Percentiles rank a stretch among this genome's conserved stretches.
Conservation (phyloP, 2,888 invertebrate species). For the Agrotis ipsilon region DNA sequence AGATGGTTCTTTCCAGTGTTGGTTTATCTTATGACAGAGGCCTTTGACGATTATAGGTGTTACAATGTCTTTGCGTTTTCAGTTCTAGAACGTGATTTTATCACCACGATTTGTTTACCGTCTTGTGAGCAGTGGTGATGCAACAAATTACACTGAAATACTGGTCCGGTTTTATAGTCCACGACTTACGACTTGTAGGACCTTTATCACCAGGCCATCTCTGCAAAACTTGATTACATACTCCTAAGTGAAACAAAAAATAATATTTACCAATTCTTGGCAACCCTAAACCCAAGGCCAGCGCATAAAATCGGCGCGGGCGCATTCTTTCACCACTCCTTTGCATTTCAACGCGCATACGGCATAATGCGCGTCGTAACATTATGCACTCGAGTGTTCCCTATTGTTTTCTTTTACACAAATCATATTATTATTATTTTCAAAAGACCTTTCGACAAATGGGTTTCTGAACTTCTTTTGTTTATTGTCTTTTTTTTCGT, state of each 20-base stretch:
- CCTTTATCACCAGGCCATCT: too few relatives aligned
- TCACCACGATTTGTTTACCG: too few relatives aligned
- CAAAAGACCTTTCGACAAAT: slow-evolving; percentile 49
- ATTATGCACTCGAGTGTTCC: slow-evolving; percentile 69
- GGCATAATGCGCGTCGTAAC: slow-evolving; percentile 61
- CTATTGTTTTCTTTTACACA: slow-evolving; percentile 67
- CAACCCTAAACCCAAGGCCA: slow-evolving; percentile 65
- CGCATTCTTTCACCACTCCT: slow-evolving; percentile 62
- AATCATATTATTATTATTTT: slow-evolving; percentile 43
- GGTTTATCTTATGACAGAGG: too few relatives aligned
- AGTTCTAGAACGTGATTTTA: too few relatives aligned
- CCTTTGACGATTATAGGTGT: too few relatives aligned
- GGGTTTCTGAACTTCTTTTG: slow-evolving; percentile 48
- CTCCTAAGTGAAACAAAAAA: background rate
- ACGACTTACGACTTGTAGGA: too few relatives aligned
- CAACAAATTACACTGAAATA: too few relatives aligned
- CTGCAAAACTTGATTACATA: too few relatives aligned
- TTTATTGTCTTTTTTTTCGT: slow-evolving; percentile 49
- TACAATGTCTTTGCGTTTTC: too few relatives aligned
- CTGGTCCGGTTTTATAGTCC: too few relatives aligned
- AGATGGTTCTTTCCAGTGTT: too few relatives aligned
- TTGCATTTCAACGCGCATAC: slow-evolving; percentile 55
- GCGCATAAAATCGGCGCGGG: slow-evolving; percentile 64
- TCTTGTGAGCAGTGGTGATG: too few relatives aligned
- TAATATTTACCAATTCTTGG: background rate